These are phyloP conservation scores for Drosophila hydei DNA, from an alignment of 1,140 invertebrate species.

Conservation along the genomic window DNA sequence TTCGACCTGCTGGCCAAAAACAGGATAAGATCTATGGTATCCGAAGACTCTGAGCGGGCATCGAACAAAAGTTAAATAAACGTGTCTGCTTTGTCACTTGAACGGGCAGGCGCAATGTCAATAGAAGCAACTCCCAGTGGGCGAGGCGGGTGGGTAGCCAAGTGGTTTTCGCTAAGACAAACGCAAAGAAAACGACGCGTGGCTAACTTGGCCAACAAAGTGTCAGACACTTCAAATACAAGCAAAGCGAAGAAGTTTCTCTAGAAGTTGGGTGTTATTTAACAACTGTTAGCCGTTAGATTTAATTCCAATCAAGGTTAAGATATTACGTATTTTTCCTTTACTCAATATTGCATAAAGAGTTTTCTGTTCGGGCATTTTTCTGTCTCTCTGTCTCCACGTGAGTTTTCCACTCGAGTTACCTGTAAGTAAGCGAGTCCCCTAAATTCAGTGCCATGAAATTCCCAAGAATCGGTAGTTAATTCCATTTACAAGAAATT, in stretches of 20 bases:
- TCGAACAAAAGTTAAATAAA: slow-evolving; percentile 42
- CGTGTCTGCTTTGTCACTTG: slow-evolving; percentile 36
- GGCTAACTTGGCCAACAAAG: slow-evolving; percentile 18
- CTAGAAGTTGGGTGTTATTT: background rate
- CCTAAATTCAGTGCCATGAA: slow-evolving; percentile 9
- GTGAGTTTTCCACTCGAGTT: slow-evolving; percentile 26
- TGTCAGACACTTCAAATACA: slow-evolving; percentile 8
- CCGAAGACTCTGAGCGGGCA: slow-evolving; percentile 15
- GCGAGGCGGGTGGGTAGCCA: background rate
- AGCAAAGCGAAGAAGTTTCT: slow-evolving; percentile 1
- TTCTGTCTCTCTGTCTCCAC: too few relatives aligned
- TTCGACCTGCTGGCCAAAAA: slow-evolving; percentile 12
- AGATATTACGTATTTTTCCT: background rate
- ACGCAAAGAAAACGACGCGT: slow-evolving; percentile 20
- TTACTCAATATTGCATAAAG: slow-evolving; percentile 8
- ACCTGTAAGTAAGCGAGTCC: slow-evolving; percentile 5
- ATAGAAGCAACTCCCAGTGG: background rate
- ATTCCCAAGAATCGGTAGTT: slow-evolving; percentile 30
- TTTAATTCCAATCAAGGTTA: slow-evolving; percentile 7
- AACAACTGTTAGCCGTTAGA: background rate
- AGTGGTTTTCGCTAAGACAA: slow-evolving; percentile 24
- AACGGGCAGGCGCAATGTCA: slow-evolving; percentile 24
- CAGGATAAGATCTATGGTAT: slow-evolving; percentile 20
- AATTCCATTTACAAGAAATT: slow-evolving; percentile 40
- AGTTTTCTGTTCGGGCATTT: background rate